phyloP scores from a whole-genome alignment of 2,113 vertebrate species.

The Odobenus rosmarus region DNA sequence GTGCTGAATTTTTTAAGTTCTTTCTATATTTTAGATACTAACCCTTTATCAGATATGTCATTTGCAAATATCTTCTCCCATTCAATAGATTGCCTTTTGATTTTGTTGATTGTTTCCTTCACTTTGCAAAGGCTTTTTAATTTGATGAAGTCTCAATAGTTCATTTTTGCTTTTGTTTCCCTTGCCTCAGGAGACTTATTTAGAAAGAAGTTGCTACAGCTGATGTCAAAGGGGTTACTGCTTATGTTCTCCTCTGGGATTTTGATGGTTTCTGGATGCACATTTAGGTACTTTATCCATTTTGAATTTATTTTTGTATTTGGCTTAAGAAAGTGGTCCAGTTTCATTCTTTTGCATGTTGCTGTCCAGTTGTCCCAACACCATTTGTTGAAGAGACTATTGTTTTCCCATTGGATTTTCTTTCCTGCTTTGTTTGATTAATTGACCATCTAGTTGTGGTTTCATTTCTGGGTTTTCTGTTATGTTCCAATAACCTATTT shows the following conservation, averaged over 20 bases:
- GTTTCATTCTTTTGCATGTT: not conserved
- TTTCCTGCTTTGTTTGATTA: not conserved
- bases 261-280: not conserved
- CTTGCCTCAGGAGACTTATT: not conserved
- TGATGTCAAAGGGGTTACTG: not conserved
- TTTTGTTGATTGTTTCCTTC: not conserved
- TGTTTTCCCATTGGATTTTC: not conserved
- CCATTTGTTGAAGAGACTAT: not conserved
- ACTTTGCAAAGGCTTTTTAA: not conserved
- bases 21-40: not conserved
- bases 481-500: not conserved
- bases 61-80: not conserved
- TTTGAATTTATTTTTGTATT: not conserved
- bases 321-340: not conserved
- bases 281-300: not conserved
- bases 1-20: not conserved
- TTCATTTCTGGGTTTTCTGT: not conserved
- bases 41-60: not conserved
- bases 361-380: not conserved
- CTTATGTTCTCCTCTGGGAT: not conserved
- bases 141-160: not conserved
- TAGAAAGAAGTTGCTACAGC: not conserved
- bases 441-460: not conserved
- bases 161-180: not conserved
- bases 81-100: not conserved